Evolutionary conservation across 2,888 invertebrate genomes (phyloP), one percentile per base, ranked within the genome.

Genomic region (Scaptomyza caliginosa): DNA sequence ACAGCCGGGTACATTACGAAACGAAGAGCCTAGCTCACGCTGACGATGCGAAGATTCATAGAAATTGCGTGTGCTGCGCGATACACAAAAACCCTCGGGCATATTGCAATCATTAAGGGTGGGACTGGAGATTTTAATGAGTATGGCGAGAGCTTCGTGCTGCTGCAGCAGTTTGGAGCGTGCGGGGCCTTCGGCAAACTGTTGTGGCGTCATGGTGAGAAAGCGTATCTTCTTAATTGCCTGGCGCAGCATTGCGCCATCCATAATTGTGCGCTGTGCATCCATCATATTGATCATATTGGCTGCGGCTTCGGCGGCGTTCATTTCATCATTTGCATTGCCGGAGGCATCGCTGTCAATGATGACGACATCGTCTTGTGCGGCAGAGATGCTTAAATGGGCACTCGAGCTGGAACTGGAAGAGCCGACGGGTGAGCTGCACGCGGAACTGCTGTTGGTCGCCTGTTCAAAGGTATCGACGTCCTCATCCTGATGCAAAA

Each of bases 101-200:
- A 96, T 94, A 2, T 94, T 92, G 60, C 94, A 93, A 49, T 94
- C 94, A 8, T 93, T 93, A n/a, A 93, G 92, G 46, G 92, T 93
- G 19, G 94, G 93, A 17, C 95, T 95, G 17, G 96, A 94, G 63
- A 96, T 96, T 89, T 96, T 96, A 94, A 96, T 96, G 1, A 97
- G 92, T 57, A 97, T 95, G 0, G 95, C 94, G 86, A 96, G 95
- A 11, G 96, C 94, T 89, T 97, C 96, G 1, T 95, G 93, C 90
- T 96, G 94, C 0, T 94, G 93, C 23, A 97, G 92, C 7, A 96
- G 91, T n/a, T 93, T 92, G 11, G 96, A 96, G 48, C 94, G 93
- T 0, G 95, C 96, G 0, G 96, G 96, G 0, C 96, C 96, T 82
- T 95, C 95, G 0, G 96, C 96, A 90, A 97, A 96, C 91, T 96